Base-by-base conservation (phyloP, 2,888 invertebrate genomes). In the Netelia melanura region DNA sequence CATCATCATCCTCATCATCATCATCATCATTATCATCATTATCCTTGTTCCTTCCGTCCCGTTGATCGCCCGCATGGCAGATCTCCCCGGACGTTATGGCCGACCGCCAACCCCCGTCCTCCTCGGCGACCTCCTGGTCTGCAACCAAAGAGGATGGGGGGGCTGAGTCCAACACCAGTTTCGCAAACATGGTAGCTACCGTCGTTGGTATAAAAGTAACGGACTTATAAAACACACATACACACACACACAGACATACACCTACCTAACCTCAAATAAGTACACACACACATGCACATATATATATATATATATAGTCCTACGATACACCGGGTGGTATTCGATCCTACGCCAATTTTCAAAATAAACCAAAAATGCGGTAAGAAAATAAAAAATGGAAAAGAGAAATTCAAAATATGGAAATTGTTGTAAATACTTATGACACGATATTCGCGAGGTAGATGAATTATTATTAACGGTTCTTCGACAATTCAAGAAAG, bases 71-170 rank as follows among this genome's bases (percentile, higher is more conserved):
- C 82, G 68, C 75, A 65, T 62, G 79, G 75, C 89, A 90, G 88
- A 88, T 89, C 89, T 87, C 89, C 76, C 76, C 84, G 84, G 84
- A 82, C 65, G 87, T 80, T 58, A 74, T 85, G 85, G 89, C 90
- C 91, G 92, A 93, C 90, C 91, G 92, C 92, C 92, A 92, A 92
- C 93, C 93, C 93, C 93, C 93, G 91, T 93, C 93, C 93, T 93
- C 93, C 92, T 92, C 93, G 90, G 92, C 90, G 93, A 93, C 93
- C 93, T 93, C 93, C 93, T 90, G 93, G 93, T 93, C 93, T 93
- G 93, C 92, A 93, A 93, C 93, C 93, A 93, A 93, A 93, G 93
- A 93, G 93, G 93, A 93, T 85, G 86, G 87, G 89, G 89, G 88
- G 89, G 93, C 93, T 93, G 91, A 93, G 93, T 93, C 93, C 93